Conservation (phyloP, 2,888 invertebrate genomes). For the Priapulus caudatus region DNA sequence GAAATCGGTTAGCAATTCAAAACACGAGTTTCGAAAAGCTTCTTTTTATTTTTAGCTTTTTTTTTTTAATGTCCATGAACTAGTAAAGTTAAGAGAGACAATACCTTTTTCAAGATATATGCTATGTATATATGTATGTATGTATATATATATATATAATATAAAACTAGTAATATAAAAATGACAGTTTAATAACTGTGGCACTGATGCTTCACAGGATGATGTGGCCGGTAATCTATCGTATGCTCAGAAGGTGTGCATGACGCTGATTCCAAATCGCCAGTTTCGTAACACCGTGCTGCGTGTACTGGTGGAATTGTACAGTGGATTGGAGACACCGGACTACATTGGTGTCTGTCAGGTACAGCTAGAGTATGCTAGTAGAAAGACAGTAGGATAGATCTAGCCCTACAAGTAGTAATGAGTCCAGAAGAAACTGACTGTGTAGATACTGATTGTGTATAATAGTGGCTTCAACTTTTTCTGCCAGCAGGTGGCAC, state of each 20-base stretch:
- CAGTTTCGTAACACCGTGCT: constrained; percentile 83
- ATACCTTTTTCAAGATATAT: too few relatives aligned
- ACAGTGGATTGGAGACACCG: constrained; percentile 72
- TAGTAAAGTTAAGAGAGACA: too few relatives aligned
- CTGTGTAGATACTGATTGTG: too few relatives aligned
- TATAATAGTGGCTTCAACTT: too few relatives aligned
- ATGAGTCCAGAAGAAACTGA: too few relatives aligned
- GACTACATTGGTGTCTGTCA: constrained; percentile 95
- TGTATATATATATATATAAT: constrained; percentile 10
- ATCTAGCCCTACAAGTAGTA: too few relatives aligned
- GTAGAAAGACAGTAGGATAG: too few relatives aligned
- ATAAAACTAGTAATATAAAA: constrained; percentile 13
- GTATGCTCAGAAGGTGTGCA: constrained; percentile 90
- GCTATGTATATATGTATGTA: too few relatives aligned
- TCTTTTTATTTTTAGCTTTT: not conserved
- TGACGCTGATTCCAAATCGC: constrained; percentile 88
- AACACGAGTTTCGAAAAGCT: constrained; percentile 12
- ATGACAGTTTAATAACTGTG: constrained; percentile 24
- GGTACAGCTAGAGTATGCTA: too few relatives aligned
- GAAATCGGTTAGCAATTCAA: constrained; percentile 49
- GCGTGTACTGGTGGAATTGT: constrained; percentile 73
- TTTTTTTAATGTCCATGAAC: constrained; percentile 2
- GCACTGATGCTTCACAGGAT: constrained; percentile 49
- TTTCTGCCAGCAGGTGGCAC: too few relatives aligned
- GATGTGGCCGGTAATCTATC: constrained; percentile 78